Evolutionary conservation across 2,113 vertebrate species (phyloP).

Genomic region (Pheucticus melanocephalus): DNA sequence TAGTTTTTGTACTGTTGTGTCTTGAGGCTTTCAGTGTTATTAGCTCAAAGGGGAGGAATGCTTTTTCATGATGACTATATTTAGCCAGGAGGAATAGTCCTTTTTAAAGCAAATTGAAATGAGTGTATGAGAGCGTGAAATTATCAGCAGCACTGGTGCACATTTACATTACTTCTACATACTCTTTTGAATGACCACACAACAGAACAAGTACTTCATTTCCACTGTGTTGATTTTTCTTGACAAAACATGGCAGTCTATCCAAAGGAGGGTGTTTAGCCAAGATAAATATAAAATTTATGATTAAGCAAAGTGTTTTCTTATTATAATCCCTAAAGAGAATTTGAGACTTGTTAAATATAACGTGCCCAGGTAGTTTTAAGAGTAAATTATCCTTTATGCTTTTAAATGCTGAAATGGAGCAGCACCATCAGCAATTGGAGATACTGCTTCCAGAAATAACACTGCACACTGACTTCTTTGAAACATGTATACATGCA

Average conservation of each 20-base stretch:
- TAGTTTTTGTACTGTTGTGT: neutral
- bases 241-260: constrained; percentile 61
- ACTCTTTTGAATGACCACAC: constrained; percentile 59
- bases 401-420: constrained; percentile 16
- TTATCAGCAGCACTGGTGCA: constrained; percentile 23
- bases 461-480: neutral
- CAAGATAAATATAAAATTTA: constrained; percentile 72
- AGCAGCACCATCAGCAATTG: neutral
- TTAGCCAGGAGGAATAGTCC: constrained; percentile 59
- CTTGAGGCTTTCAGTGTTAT: constrained; percentile 17
- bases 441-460: neutral
- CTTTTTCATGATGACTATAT: constrained; percentile 56
- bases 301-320: constrained; percentile 66
- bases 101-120: constrained; percentile 66
- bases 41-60: constrained; percentile 19
- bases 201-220: constrained; percentile 58
- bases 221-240: constrained; percentile 67
- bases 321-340: constrained; percentile 62
- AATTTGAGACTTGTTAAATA: constrained; percentile 66
- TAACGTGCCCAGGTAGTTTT: constrained; percentile 51
- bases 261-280: constrained; percentile 63
- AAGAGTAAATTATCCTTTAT: constrained; percentile 34
- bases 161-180: constrained; percentile 60
- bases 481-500: neutral
- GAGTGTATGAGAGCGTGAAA: constrained; percentile 54